Conservation (phyloP, 2,113 vertebrate genomes). For the Aythya baeri region DNA sequence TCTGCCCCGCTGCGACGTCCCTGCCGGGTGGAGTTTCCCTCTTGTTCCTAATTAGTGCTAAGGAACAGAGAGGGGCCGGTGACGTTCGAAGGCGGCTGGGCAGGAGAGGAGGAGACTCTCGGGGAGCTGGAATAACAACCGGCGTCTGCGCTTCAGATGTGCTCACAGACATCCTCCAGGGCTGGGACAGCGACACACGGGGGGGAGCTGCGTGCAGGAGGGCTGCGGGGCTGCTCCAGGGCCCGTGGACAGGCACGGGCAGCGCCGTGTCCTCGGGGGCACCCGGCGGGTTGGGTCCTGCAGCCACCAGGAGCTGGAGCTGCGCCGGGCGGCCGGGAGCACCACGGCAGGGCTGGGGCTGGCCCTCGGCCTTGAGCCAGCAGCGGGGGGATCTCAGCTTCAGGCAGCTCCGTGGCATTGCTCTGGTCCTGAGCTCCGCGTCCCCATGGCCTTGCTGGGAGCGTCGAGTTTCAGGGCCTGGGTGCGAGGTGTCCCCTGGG, state of each 20-base stretch:
- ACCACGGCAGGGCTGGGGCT: neutral
- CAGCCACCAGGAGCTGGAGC: neutral
- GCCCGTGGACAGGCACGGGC: too few species aligned
- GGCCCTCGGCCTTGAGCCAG: neutral
- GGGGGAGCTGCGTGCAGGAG: neutral
- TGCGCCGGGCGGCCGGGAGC: too few species aligned
- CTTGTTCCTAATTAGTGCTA: neutral
- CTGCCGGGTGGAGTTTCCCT: conserved; percentile 49
- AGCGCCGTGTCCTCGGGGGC: neutral
- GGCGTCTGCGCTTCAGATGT: neutral
- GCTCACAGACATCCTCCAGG: neutral
- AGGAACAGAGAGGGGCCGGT: neutral
- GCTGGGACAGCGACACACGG: fast-evolving
- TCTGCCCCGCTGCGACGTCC: neutral
- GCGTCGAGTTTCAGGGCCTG: neutral
- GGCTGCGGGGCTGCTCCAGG: neutral
- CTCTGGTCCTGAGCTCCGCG: neutral
- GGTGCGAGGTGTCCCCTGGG: neutral
- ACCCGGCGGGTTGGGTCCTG: neutral
- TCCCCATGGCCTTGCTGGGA: fast-evolving
- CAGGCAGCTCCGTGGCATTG: neutral
- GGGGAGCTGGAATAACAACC: conserved; percentile 19
- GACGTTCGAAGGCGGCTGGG: neutral
- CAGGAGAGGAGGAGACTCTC: neutral
- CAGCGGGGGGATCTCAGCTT: fast-evolving